phyloP scores from a whole-genome alignment of 2,113 vertebrate species.

The Antigone vipio region DNA sequence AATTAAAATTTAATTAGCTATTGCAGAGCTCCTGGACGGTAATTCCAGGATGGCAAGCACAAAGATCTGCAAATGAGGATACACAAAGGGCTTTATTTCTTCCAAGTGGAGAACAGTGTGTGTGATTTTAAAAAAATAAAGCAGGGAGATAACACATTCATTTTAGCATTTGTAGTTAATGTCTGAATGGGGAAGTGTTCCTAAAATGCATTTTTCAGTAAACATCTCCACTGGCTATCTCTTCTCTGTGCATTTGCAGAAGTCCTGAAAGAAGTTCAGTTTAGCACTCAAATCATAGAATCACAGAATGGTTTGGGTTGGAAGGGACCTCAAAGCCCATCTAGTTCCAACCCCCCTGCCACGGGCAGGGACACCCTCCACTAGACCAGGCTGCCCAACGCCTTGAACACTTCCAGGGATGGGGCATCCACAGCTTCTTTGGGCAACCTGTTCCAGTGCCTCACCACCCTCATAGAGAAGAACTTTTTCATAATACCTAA shows the following conservation, averaged over 20 bases:
- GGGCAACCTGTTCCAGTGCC: too few species aligned
- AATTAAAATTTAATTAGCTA: conserved; percentile 20
- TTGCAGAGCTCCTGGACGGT: background rate
- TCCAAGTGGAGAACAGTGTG: background rate
- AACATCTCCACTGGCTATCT: background rate
- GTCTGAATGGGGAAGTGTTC: background rate
- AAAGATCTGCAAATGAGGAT: background rate
- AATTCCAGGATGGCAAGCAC: background rate
- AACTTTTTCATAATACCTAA: too few species aligned
- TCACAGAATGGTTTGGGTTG: too few species aligned
- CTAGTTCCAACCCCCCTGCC: too few species aligned
- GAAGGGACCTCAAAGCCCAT: too few species aligned
- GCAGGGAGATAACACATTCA: background rate
- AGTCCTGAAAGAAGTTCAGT: background rate
- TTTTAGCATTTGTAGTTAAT: background rate
- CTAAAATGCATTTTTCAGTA: background rate
- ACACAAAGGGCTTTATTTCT: background rate
- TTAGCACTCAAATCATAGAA: background rate
- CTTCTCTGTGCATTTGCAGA: background rate
- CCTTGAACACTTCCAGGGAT: too few species aligned
- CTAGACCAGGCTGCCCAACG: too few species aligned
- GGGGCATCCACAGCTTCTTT: too few species aligned
- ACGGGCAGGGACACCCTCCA: too few species aligned
- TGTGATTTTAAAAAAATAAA: background rate
- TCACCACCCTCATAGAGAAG: too few species aligned